Evolutionary conservation across 2,888 invertebrate species (phyloP).

Genomic region (Cheilosia grossa): DNA sequence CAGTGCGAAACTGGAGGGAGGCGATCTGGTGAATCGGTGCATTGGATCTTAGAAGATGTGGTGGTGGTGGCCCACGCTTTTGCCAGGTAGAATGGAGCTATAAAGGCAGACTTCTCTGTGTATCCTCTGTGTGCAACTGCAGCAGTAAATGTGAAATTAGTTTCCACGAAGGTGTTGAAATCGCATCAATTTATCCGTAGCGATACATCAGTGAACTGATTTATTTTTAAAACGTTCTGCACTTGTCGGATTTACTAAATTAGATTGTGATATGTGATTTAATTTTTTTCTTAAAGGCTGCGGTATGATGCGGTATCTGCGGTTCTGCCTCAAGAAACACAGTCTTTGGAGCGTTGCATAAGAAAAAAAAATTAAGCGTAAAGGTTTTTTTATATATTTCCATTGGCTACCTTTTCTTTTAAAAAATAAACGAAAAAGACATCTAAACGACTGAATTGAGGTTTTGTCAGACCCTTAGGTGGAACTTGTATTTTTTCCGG

Average conservation of each 20-base stretch:
- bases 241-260: conserved; percentile 37
- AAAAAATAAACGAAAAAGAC: too few relatives aligned
- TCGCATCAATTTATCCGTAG: conserved; percentile 71
- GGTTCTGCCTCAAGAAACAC: too few relatives aligned
- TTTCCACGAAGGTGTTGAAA: conserved; percentile 75
- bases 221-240: conserved; percentile 22
- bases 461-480: too few relatives aligned
- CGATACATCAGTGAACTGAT: conserved; percentile 61
- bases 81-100: conserved; percentile 43
- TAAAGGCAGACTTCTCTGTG: conserved; percentile 18
- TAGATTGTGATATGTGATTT: neutral
- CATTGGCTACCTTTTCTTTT: too few relatives aligned
- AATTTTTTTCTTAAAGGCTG: too few relatives aligned
- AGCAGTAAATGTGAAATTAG: conserved; percentile 68
- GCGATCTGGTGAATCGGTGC: conserved; percentile 37
- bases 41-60: conserved; percentile 42
- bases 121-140: conserved; percentile 35
- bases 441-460: too few relatives aligned
- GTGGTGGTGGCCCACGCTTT: conserved; percentile 63
- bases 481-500: too few relatives aligned
- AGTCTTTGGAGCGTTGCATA: too few relatives aligned
- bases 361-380: too few relatives aligned
- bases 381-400: too few relatives aligned
- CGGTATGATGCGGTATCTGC: too few relatives aligned
- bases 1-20: conserved; percentile 1